phyloP scores from a whole-genome alignment of 2,797 vertebrate species.

The Lepilemur ruficaudatus region DNA sequence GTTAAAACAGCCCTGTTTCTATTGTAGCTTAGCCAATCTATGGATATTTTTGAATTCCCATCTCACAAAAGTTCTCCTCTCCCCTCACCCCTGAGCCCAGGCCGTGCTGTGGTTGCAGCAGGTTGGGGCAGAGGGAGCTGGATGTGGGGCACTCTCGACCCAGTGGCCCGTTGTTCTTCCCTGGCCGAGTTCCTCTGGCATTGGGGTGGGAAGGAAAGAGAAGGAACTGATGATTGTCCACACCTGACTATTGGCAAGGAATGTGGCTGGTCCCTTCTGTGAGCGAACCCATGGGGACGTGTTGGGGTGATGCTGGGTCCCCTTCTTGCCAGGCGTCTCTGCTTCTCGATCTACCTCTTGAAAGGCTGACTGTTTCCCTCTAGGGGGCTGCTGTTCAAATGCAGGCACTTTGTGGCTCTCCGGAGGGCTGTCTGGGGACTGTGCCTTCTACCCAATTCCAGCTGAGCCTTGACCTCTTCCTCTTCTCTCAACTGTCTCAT shows the following conservation, averaged over 20 bases:
- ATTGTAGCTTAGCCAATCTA: neutral
- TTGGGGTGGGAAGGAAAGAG: neutral
- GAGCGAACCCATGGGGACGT: neutral
- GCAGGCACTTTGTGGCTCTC: neutral
- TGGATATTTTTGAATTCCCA: neutral
- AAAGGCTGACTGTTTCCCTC: neutral
- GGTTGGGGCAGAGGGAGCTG: neutral
- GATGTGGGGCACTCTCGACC: rapidly evolving
- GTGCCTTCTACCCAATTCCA: neutral
- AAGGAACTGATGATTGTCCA: neutral
- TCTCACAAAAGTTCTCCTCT: neutral
- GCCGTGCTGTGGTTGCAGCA: neutral
- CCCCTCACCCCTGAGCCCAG: neutral
- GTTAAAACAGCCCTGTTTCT: neutral
- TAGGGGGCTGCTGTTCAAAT: neutral
- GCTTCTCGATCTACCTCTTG: neutral
- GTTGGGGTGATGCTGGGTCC: neutral
- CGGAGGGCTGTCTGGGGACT: neutral
- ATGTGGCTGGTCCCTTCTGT: neutral
- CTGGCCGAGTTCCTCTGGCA: neutral
- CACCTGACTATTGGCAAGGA: neutral
- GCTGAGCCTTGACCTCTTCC: neutral
- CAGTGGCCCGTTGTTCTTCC: neutral
- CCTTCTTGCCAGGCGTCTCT: neutral
- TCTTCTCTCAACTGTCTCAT: neutral